Evolutionary conservation across 2,888 invertebrate species (phyloP).

Genomic region (Hypsopygia costalis): DNA sequence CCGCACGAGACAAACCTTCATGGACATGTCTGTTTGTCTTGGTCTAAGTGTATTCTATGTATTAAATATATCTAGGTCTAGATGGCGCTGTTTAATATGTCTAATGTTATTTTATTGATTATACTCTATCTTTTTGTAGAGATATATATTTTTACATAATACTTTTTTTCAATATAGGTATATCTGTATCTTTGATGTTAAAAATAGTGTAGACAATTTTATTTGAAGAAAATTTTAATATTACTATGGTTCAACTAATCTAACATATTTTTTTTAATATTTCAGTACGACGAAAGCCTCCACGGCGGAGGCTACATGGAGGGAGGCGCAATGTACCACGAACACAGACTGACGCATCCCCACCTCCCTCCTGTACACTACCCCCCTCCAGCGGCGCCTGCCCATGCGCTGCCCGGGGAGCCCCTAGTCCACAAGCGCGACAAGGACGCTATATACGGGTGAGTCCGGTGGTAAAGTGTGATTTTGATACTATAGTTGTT

Average conservation of each 20-base stretch:
- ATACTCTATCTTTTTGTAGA: too few species aligned
- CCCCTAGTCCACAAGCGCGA: conserved; percentile 98
- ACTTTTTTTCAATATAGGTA: too few species aligned
- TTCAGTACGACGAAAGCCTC: conserved; percentile 97
- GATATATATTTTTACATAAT: too few species aligned
- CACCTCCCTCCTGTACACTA: conserved; percentile 87
- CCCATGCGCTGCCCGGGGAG: conserved; percentile 92
- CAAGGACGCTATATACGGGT: conserved; percentile 99
- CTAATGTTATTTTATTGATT: too few species aligned
- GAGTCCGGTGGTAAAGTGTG: conserved; percentile 82
- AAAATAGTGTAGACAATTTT: too few species aligned
- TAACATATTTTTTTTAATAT: conserved; percentile 1
- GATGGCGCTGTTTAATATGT: too few species aligned
- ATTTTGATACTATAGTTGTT: conserved; percentile 12
- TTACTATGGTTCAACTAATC: neutral
- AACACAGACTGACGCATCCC: conserved; percentile 90
- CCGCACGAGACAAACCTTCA: too few species aligned
- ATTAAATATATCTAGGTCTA: too few species aligned
- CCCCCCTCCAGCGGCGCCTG: conserved; percentile 91
- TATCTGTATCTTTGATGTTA: too few species aligned
- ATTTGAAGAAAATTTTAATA: too few species aligned
- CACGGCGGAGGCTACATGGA: conserved; percentile 92
- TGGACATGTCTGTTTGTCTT: too few species aligned
- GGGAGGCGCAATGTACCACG: conserved; percentile 87
- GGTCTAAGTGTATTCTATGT: too few species aligned